phyloP scores from a whole-genome alignment of 2,113 vertebrate species.

The Perognathus longimembris region DNA sequence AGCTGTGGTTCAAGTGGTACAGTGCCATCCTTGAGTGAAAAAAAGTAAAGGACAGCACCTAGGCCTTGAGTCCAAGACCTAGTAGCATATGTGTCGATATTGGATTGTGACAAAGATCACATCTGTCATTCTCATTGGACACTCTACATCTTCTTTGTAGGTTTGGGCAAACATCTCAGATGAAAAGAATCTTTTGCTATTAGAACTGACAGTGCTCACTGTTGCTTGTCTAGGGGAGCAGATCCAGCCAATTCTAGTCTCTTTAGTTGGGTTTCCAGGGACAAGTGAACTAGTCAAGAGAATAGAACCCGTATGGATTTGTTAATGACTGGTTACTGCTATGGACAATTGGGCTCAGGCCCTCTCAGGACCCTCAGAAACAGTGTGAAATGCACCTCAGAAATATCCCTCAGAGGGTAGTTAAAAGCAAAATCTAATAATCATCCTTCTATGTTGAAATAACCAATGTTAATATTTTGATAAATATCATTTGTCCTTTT shows the following conservation, averaged over 20 bases:
- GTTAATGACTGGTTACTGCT: background rate
- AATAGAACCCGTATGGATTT: slow-evolving; percentile 16
- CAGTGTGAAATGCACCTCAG: background rate
- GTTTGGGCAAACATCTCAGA: slow-evolving; percentile 4
- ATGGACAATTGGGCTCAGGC: background rate
- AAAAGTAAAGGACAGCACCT: too few relatives aligned
- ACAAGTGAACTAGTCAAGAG: background rate
- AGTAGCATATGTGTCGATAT: background rate
- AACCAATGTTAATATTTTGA: slow-evolving; percentile 74
- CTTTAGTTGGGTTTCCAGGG: slow-evolving; percentile 30
- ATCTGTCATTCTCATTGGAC: background rate
- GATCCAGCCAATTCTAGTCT: background rate
- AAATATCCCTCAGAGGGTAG: background rate
- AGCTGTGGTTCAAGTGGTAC: too few relatives aligned
- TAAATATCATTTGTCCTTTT: slow-evolving; percentile 74
- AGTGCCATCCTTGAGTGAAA: too few relatives aligned
- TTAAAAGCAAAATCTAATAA: slow-evolving; percentile 8
- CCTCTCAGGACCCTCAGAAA: background rate
- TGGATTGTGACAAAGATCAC: background rate
- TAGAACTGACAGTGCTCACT: background rate
- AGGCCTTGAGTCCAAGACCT: too few relatives aligned
- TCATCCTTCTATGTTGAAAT: slow-evolving; percentile 38
- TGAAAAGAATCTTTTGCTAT: background rate
- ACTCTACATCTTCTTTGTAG: background rate
- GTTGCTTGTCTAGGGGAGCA: background rate